Conservation (phyloP, 2,888 invertebrate species). For the Sarcophaga subvicina region DNA sequence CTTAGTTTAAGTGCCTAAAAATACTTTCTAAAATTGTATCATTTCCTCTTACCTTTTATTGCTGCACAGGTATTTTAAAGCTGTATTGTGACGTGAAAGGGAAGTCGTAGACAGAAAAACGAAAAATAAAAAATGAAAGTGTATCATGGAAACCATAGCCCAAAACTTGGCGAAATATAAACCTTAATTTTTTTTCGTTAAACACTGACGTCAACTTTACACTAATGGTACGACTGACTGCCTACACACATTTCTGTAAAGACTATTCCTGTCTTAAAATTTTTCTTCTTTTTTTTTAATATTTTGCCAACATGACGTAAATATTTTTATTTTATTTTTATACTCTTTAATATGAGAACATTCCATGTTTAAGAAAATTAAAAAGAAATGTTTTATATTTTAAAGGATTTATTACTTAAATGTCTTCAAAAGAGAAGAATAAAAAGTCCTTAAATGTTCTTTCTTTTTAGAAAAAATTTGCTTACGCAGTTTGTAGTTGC, state of each 20-base stretch:
- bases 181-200: background rate
- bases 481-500: too few species aligned
- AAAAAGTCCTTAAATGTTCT: too few species aligned
- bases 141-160: constrained; percentile 1
- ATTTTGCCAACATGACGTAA: constrained; percentile 22
- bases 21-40: constrained; percentile 25
- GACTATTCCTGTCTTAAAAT: background rate
- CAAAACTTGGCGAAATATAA: background rate
- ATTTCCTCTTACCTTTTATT: constrained; percentile 28
- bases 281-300: background rate
- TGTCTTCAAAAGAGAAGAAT: too few species aligned
- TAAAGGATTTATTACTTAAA: background rate
- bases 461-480: too few species aligned
- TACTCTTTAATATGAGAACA: background rate
- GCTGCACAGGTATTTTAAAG: constrained; percentile 27
- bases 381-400: too few species aligned
- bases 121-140: background rate
- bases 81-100: constrained; percentile 8
- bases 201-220: constrained; percentile 39
- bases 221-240: background rate
- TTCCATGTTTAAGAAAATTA: background rate
- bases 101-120: constrained; percentile 16
- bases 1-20: constrained; percentile 34
- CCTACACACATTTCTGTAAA: background rate
- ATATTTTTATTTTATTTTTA: background rate